Percentiles rank a stretch among this genome's conserved stretches.
These are phyloP conservation scores for Sylvicola fuscatus DNA, from an alignment of 2,888 invertebrate species.

Conservation along the genomic window DNA sequence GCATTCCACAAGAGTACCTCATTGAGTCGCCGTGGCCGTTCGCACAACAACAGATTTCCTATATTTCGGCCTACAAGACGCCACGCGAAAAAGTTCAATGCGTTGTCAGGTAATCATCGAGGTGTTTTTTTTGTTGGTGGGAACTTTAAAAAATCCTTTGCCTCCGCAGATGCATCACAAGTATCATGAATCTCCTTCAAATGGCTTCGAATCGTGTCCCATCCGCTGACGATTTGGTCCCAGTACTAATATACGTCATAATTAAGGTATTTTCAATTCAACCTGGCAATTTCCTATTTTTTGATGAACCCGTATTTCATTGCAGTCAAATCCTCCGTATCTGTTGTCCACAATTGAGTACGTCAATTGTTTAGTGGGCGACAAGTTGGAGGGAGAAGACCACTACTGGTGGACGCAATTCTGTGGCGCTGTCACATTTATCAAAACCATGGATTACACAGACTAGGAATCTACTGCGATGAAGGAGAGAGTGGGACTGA, in stretches of 20 bases:
- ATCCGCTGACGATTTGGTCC: constrained; percentile 89
- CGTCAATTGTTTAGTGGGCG: constrained; percentile 78
- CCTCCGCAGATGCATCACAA: constrained; percentile 52
- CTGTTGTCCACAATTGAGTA: constrained; percentile 90
- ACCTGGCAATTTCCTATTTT: no score
- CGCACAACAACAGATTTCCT: constrained; percentile 74
- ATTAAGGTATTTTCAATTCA: no score
- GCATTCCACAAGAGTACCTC: constrained; percentile 63
- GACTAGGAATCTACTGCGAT: constrained; percentile 5
- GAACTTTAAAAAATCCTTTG: background rate
- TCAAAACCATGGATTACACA: constrained; percentile 68
- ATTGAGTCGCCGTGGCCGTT: constrained; percentile 93
- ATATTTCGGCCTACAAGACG: constrained; percentile 79
- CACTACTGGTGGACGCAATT: constrained; percentile 99
- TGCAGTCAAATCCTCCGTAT: constrained; percentile 80
- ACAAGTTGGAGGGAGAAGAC: constrained; percentile 69
- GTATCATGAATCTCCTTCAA: constrained; percentile 82
- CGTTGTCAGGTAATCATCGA: constrained; percentile 22
- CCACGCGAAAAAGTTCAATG: constrained; percentile 57
- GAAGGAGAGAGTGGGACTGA: no score
- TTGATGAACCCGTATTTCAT: no score
- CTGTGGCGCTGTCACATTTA: constrained; percentile 89
- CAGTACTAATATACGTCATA: constrained; percentile 88
- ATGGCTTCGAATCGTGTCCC: constrained; percentile 63
- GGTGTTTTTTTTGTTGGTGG: background rate